Percentiles rank a stretch among this genome's conserved stretches.
phyloP scores from a whole-genome alignment of 2,888 invertebrate genomes.

The Pemphredon lugubris region DNA sequence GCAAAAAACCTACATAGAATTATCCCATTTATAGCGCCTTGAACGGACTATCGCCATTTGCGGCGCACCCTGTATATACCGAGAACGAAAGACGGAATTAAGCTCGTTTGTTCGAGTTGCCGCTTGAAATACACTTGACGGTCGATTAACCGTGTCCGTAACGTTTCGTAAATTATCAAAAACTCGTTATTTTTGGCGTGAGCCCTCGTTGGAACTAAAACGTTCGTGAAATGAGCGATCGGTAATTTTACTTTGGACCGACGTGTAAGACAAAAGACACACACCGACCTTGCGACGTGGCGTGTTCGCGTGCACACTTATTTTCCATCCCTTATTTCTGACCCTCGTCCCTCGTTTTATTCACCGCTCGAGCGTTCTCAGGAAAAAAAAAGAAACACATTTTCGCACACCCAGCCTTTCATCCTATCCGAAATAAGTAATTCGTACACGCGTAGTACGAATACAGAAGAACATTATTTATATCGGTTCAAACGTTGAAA shows the following conservation, averaged over 20 bases:
- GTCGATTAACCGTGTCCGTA: slow-evolving; percentile 28
- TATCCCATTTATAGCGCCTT: too few species aligned
- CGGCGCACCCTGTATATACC: too few species aligned
- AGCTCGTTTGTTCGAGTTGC: slow-evolving; percentile 15
- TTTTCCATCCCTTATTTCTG: slow-evolving; percentile 11
- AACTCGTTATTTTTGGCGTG: slow-evolving; percentile 23
- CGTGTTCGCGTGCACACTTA: slow-evolving; percentile 47
- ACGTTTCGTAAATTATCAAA: slow-evolving; percentile 27
- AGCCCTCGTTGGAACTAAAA: slow-evolving; percentile 36
- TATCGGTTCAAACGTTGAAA: too few species aligned
- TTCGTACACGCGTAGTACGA: too few species aligned
- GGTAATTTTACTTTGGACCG: slow-evolving; percentile 18
- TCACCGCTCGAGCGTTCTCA: not conserved
- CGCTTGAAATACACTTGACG: not conserved
- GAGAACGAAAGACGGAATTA: slow-evolving; percentile 17
- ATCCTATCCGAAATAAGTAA: too few species aligned
- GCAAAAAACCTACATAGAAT: too few species aligned
- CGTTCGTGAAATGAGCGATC: slow-evolving; percentile 40
- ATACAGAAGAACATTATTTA: too few species aligned
- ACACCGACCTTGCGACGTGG: slow-evolving; percentile 2
- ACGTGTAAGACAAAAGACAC: slow-evolving; percentile 1
- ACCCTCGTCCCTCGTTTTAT: slow-evolving; percentile 1
- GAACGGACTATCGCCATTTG: too few species aligned
- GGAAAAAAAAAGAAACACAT: too few species aligned
- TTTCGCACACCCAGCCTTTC: too few species aligned